Evolutionary conservation across 2,888 invertebrate species (phyloP).

Genomic region (Choreutis nemorana): DNA sequence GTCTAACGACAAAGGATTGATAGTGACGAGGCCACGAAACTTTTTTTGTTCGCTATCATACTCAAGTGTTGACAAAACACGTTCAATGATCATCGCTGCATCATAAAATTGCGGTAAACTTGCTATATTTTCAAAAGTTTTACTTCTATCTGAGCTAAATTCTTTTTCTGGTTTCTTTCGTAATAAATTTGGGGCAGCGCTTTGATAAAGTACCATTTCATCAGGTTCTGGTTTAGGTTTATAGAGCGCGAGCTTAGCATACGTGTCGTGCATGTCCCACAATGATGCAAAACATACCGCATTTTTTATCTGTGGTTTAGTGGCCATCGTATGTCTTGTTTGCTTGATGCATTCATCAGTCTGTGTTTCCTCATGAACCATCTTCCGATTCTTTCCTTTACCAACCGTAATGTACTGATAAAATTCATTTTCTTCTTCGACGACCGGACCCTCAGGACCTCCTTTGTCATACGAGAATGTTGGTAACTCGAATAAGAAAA

Average conservation of each 20-base stretch:
- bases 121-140: slow-evolving; percentile 33
- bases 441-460: slow-evolving; percentile 61
- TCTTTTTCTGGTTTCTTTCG: slow-evolving; percentile 28
- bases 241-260: slow-evolving; percentile 44
- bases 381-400: slow-evolving; percentile 72
- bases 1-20: slow-evolving; percentile 69
- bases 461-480: slow-evolving; percentile 69
- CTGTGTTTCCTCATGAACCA: slow-evolving; percentile 74
- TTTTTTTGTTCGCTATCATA: slow-evolving; percentile 73
- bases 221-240: slow-evolving; percentile 35
- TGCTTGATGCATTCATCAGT: slow-evolving; percentile 70
- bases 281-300: slow-evolving; percentile 73
- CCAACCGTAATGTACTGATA: slow-evolving; percentile 75
- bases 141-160: slow-evolving; percentile 14
- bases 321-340: slow-evolving; percentile 69
- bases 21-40: slow-evolving; percentile 70
- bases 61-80: slow-evolving; percentile 75
- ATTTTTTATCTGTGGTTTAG: slow-evolving; percentile 60
- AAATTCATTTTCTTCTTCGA: slow-evolving; percentile 69
- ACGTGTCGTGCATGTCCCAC: slow-evolving; percentile 83
- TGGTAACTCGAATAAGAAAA: slow-evolving; percentile 70
- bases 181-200: slow-evolving; percentile 31
- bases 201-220: slow-evolving; percentile 53
- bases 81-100: slow-evolving; percentile 71
- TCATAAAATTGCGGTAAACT: slow-evolving; percentile 58